Evolutionary conservation across 1,140 invertebrate genomes (phyloP).

Genomic region (Habropoda laboriosa): DNA sequence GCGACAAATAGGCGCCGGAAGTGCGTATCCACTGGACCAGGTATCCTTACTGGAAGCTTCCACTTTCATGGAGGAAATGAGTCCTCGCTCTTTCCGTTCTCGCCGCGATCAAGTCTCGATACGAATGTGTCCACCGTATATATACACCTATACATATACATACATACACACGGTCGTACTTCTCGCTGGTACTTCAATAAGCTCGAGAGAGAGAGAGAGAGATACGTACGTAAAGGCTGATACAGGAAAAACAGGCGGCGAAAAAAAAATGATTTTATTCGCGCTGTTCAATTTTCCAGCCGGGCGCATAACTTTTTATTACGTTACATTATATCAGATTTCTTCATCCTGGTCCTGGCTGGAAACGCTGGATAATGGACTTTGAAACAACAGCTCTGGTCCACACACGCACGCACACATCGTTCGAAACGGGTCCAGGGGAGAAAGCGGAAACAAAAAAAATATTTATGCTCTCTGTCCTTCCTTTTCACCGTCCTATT

Average conservation of each 20-base stretch:
- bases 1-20: slow-evolving; percentile 71
- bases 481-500: no score
- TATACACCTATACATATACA: no score
- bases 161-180: background rate
- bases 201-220: background rate
- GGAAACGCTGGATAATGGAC: slow-evolving; percentile 58
- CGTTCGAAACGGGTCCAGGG: no score
- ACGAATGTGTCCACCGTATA: no score
- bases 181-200: background rate
- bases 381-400: slow-evolving; percentile 54
- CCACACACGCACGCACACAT: slow-evolving; percentile 1
- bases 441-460: slow-evolving; percentile 39
- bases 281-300: slow-evolving; percentile 42
- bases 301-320: slow-evolving; percentile 45
- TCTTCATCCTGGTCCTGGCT: slow-evolving; percentile 29
- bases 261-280: slow-evolving; percentile 34
- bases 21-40: slow-evolving; percentile 74
- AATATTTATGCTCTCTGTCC: slow-evolving; percentile 53
- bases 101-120: slow-evolving; percentile 38
- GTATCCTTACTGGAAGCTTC: slow-evolving; percentile 72
- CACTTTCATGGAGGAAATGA: slow-evolving; percentile 66
- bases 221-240: background rate
- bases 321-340: slow-evolving; percentile 62
- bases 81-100: slow-evolving; percentile 58
- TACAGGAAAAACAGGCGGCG: background rate